These are phyloP conservation scores for Drosophila murphyi DNA, from an alignment of 1,140 invertebrate species.

Conservation along the genomic window DNA sequence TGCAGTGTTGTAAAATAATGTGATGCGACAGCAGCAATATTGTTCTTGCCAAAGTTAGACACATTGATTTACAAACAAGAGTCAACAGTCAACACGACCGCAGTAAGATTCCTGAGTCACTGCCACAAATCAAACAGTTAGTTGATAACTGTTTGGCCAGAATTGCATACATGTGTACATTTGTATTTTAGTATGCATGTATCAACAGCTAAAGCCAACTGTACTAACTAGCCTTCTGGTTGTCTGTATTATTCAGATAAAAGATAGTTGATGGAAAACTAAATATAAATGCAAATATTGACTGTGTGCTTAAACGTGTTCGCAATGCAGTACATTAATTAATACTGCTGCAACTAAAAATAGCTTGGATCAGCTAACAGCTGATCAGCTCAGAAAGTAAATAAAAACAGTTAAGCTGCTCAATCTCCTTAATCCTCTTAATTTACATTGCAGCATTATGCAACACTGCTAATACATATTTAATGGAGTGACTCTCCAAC, in stretches of 20 bases:
- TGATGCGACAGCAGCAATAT: neutral
- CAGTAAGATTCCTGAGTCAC: neutral
- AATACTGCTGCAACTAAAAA: no score
- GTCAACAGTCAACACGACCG: neutral
- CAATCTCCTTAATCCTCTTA: no score
- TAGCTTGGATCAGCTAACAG: no score
- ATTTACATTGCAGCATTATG: neutral
- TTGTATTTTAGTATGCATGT: neutral
- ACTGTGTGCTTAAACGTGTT: neutral
- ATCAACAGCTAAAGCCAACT: neutral
- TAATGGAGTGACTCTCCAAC: neutral
- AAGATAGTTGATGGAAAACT: neutral
- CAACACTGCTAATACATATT: neutral
- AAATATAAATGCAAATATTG: neutral
- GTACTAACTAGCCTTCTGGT: neutral
- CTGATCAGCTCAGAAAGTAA: no score
- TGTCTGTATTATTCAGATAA: neutral
- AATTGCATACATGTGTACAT: neutral
- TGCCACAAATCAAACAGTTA: constrained; percentile 13
- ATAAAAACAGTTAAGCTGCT: no score
- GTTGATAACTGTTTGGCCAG: constrained; percentile 2
- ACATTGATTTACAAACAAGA: no score
- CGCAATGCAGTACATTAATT: no score
- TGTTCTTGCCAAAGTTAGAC: no score
- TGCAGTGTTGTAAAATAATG: neutral